A percentile compares a stretch with the other conserved stretches of the same genome.
Evolutionary conservation across 2,797 vertebrate species (phyloP).

Genomic region (Malurus splendens): DNA sequence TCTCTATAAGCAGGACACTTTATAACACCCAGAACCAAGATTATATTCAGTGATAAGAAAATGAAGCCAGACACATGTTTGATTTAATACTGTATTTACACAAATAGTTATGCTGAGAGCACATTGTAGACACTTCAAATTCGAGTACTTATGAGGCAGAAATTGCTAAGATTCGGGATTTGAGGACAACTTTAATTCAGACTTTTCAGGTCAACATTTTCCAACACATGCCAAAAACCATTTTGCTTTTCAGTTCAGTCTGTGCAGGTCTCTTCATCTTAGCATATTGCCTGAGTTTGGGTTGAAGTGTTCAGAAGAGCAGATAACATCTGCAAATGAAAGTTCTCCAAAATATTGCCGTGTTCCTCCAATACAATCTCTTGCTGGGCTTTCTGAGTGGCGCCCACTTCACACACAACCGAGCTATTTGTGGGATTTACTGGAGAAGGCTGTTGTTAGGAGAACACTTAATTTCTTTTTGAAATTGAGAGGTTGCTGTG

Average conservation of each 20-base stretch:
- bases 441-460: not conserved
- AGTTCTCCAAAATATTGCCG: not conserved
- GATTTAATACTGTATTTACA: not conserved
- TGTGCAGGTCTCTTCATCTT: not conserved
- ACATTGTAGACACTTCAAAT: not conserved
- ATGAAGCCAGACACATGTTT: not conserved
- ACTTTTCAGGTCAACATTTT: not conserved
- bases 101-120: not conserved
- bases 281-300: not conserved
- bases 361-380: not conserved
- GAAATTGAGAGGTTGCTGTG: not conserved
- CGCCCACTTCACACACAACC: not conserved
- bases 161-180: not conserved
- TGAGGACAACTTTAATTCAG: not conserved
- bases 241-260: not conserved
- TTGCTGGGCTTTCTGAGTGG: not conserved
- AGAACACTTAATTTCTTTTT: not conserved
- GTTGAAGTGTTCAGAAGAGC: not conserved
- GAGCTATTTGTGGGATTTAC: not conserved
- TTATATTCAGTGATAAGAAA: not conserved
- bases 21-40: not conserved
- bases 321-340: not conserved
- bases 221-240: not conserved
- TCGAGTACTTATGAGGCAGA: not conserved
- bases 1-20: not conserved